Base-by-base conservation (phyloP, 92 coral and sea anemone species). In the Umimayanthus kanabou region DNA sequence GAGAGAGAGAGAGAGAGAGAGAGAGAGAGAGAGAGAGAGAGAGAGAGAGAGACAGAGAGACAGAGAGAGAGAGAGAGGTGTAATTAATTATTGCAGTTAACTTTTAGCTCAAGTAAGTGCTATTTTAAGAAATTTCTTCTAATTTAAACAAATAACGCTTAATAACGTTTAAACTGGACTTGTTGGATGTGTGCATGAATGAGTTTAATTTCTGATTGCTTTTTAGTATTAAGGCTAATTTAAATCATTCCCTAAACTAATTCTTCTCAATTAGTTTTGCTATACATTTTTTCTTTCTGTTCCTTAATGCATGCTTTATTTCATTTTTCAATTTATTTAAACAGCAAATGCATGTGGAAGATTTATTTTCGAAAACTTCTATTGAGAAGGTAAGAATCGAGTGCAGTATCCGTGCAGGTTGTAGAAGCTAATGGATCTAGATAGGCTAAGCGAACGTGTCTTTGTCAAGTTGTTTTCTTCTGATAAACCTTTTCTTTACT, bases 331-430 rank as follows among this genome's bases (percentile, higher is more conserved):
- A 83, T 83, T 69, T 67, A 70, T 83, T 70, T 83, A 69, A 83
- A 70, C 87, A 83, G 87, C 87, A 43, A 83, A 69, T 83, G 87
- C 87, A 70, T 83, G 87, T 83, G 78, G 87, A 83, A 69, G 87
- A 83, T 83, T 83, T 83, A 67, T 25, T 83, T 70, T 83, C 87
- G 87, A 83, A 83, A 83, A 29, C 87, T 42, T 67, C 57, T 72
- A 83, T 70, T 67, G 87, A 83, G 42, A 83, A 83, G 87, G 87
- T 83, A 70, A 83, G 87, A 26, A 25, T 29, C 28, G 29, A 49
- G 25, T 43, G n/a, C 33, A 42, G 43, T 1, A 39, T 2, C 79
- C 5, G 11, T 45, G 81, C 20, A 9, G 65, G 7, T 6, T 61
- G n/a, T 18, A 20, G 1, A 4, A n/a, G 25, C 6, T 11, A 16